Base-by-base conservation (phyloP, 2,113 vertebrate genomes). In the Brachyhypopomus occidentalis region DNA sequence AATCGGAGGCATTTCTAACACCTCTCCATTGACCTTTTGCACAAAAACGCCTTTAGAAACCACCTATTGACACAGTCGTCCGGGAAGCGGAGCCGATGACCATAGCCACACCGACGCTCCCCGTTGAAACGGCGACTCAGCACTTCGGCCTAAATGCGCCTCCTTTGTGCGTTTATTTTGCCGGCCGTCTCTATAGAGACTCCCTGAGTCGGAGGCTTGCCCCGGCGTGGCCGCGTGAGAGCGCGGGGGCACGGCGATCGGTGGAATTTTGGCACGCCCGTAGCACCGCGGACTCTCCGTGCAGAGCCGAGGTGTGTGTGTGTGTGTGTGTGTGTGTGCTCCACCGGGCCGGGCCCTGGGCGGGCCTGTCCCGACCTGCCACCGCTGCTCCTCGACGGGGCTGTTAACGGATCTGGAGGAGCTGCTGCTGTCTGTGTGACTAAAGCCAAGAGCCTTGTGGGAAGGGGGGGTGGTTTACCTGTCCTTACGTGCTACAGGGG, bases 321-420 rank as follows among this genome's bases (percentile, higher is more conserved):
- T 48, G 4, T 48, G 41, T 6, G 41, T 9, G 3, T 4, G 8
- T 4, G 41, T 48, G 41, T 52, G 82, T 41, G 30, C 36, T 0
- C 7, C 41, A 36, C 7, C 48, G 77, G 60, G 55, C 72, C n/a
- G 36, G 69, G 52, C 78, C 78, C 58, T 3, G 5, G 2, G 22
- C 2, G 2, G 55, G 22, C 85, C 34, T 84, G 85, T 78, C 52
- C 45, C 45, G 36, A 80, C 83, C 75, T 84, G 85, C 77, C 30
- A 2, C 30, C 80, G 60, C 36, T 55, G 60, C 64, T 48, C 69
- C 73, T 78, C 77, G 77, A 83, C 52, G 5, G 41, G 76, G 19
- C 63, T 64, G 64, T 41, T 75, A 27, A 59, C 30, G 74, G 63
- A 79, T 75, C 63, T 63, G 22, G 17, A 67, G 73, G 67, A 55